Conservation (phyloP, 2,888 invertebrate species). For the Drosophila anomelani region DNA sequence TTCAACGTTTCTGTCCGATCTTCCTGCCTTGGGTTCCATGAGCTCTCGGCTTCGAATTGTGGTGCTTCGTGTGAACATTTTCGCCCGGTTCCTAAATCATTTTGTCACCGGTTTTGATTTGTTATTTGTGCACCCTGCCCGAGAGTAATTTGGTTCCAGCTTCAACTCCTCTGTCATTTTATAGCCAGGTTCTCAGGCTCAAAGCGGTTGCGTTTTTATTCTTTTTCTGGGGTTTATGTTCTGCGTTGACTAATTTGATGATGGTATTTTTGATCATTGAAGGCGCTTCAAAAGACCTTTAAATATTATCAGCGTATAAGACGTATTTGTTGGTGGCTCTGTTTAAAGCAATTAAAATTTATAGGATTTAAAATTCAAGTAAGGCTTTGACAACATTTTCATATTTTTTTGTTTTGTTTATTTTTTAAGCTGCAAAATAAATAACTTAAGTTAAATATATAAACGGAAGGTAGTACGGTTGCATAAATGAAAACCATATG, state of each 20-base stretch:
- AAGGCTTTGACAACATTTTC: too few relatives aligned
- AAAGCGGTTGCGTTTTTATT: constrained; percentile 39
- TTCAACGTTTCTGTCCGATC: constrained; percentile 34
- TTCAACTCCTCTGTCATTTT: constrained; percentile 36
- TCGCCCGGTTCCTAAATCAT: constrained; percentile 75
- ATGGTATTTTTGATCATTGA: constrained; percentile 13
- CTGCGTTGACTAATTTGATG: constrained; percentile 28
- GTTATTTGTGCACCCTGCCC: constrained; percentile 63
- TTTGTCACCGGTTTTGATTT: constrained; percentile 79
- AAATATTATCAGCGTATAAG: neutral
- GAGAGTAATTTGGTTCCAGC: constrained; percentile 64
- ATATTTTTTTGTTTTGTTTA: too few relatives aligned
- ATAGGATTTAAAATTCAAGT: too few relatives aligned
- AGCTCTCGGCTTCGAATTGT: constrained; percentile 23
- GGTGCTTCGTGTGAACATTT: constrained; percentile 74
- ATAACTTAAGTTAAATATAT: neutral
- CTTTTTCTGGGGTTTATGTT: constrained; percentile 4
- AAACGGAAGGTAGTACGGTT: too few relatives aligned
- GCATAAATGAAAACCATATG: neutral
- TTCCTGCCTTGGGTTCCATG: constrained; percentile 8
- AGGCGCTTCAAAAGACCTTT: neutral
- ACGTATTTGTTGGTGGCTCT: neutral
- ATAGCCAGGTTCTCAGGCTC: constrained; percentile 72
- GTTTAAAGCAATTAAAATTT: neutral
- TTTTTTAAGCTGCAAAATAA: neutral